Evolutionary conservation across 2,797 vertebrate genomes (phyloP), one percentile per base, ranked within the genome.

Genomic region (Aulostomus chinensis): DNA sequence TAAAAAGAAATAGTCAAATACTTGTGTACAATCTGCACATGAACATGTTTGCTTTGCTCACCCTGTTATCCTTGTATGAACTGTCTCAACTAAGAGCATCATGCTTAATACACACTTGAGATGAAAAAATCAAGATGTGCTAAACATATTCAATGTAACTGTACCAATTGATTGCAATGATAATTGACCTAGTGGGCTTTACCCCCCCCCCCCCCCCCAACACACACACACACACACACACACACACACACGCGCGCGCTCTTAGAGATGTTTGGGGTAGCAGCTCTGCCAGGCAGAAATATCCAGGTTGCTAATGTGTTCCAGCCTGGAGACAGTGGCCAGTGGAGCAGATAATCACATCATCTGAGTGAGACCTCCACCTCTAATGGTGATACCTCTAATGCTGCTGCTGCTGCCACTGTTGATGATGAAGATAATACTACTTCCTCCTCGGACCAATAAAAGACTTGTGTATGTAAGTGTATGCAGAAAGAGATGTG

Each of bases 271-370:
- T 49, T 57, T 11, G 25, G 48, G 41, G 34, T 72, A 65, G 74
- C 50, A 17, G 68, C 65, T 73, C 76, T 81, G 76, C 54, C 84
- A 89, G 85, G 72, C 84, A 88, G 76, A 88, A 89, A 89, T 90
- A 90, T 89, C 70, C 59, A 40, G 64, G 73, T 76, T 84, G 73
- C 84, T 89, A 88, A 89, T 92, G 81, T 83, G 85, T 86, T 90
- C 61, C 53, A 70, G 68, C 75, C 59, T 72, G 65, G 58, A 84
- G 78, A 81, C 78, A 47, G 78, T 70, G 80, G 65, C 73, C 87
- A 92, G 81, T 84, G 87, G 78, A 90, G 88, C 75, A 86, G 67
- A 85, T 86, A 84, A 90, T 91, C 81, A 68, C 80, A 83, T 86
- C 81, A 81, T 78, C 68, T 71, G 73, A 82, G 61, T 84, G 79